Base-by-base conservation (phyloP, 92 coral and sea anemone species). In the Ricordea florida region DNA sequence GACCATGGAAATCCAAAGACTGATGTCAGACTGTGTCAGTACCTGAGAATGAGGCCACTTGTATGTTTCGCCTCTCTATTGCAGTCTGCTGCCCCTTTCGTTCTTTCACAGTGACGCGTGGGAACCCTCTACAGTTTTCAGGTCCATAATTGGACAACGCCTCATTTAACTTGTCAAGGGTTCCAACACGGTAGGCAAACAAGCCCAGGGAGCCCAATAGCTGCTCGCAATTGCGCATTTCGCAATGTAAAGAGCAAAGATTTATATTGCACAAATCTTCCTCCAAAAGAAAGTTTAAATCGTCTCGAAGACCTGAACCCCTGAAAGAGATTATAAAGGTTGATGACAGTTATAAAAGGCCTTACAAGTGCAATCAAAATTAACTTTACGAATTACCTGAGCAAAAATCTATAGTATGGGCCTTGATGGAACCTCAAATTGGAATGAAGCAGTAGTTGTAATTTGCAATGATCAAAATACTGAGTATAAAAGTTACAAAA, bases 71-170 rank as follows among this genome's bases (percentile, higher is more conserved):
- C 50, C 59, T 76, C 18, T 84, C 82, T 33, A 84, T 64, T 20
- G 74, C 44, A 16, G 79, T 67, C 42, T 76, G 41, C 34, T 83
- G 73, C 4, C 79, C 80, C 20, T 43, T 72, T 29, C 50, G 57
- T 32, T 83, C 74, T 37, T 75, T 83, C 11, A 83, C 42, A 2
- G 82, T 74, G 16, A 82, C 72, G 17, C 75, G 72, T 26, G 73
- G 35, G 33, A 48, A 76, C 25, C 43, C 79, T 51, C 73, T 59
- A 9, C 62, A 40, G 23, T 18, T 76, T 49, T 84, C 84, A 17
- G 82, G 88, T 5, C 82, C 88, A 74, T 65, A 46, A 26, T 65
- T 49, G 16, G 82, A 51, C n/a, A n/a, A n/a, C 28, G 78, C 69
- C 14, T 64, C 46, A 66, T 82, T 74, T 4, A 74, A 30, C 38